Evolutionary conservation across 2,113 vertebrate genomes (phyloP).

Genomic region (Carassius auratus): DNA sequence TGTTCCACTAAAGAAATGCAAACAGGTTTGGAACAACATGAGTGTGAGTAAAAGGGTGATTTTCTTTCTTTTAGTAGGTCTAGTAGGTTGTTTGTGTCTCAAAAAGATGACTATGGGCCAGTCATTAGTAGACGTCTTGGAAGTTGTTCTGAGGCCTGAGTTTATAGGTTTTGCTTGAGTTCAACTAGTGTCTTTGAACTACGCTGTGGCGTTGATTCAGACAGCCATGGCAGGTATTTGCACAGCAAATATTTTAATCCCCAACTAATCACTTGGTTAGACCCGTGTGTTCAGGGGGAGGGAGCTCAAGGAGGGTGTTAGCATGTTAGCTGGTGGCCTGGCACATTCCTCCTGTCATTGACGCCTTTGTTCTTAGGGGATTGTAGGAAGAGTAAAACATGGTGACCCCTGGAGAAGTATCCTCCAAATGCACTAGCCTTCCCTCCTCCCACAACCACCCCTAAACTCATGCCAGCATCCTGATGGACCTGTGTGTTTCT

Average conservation of each 20-base stretch:
- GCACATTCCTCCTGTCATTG: constrained; percentile 75
- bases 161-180: constrained; percentile 67
- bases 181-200: constrained; percentile 78
- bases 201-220: constrained; percentile 71
- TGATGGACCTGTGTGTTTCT: neutral
- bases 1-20: neutral
- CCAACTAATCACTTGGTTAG: constrained; percentile 81
- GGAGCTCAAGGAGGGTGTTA: constrained; percentile 39
- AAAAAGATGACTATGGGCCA: constrained; percentile 49
- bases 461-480: constrained; percentile 23
- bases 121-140: constrained; percentile 34
- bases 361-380: constrained; percentile 71
- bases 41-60: neutral
- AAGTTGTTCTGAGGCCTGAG: constrained; percentile 63
- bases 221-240: constrained; percentile 80
- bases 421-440: constrained; percentile 25
- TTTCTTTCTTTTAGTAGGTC: neutral
- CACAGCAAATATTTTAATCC: constrained; percentile 84
- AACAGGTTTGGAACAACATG: neutral
- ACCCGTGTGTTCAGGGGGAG: constrained; percentile 67
- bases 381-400: constrained; percentile 73
- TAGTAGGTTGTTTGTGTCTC: constrained; percentile 38
- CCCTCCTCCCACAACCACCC: constrained; percentile 3
- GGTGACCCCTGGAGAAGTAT: constrained; percentile 59
- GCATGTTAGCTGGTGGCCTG: constrained; percentile 67